Conservation (phyloP, 2,113 vertebrate species). For the Poeciliopsis prolifica region DNA sequence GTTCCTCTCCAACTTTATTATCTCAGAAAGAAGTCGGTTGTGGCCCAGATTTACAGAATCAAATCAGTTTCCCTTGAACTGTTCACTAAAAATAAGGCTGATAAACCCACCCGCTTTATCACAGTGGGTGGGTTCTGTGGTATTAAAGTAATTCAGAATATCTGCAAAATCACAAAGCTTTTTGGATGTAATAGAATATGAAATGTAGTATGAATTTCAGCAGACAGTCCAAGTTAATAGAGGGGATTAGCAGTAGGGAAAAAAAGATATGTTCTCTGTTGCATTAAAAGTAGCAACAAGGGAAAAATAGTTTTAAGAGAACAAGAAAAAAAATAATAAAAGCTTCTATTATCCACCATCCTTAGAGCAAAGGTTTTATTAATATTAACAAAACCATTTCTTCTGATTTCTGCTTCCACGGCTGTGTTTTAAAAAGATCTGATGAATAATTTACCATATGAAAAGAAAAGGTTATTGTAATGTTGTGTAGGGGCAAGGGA, state of each 20-base stretch:
- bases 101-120: too few relatives aligned
- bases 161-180: slow-evolving; percentile 11
- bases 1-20: slow-evolving; percentile 46
- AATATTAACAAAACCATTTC: slow-evolving; percentile 36
- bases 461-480: slow-evolving; percentile 43
- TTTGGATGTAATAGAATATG: neutral
- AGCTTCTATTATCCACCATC: slow-evolving; percentile 4
- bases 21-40: slow-evolving; percentile 48
- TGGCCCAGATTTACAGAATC: slow-evolving; percentile 25
- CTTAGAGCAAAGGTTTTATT: slow-evolving; percentile 37
- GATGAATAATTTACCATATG: slow-evolving; percentile 63
- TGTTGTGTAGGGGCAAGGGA: slow-evolving; percentile 33
- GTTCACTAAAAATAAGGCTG: neutral
- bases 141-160: slow-evolving; percentile 17
- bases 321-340: slow-evolving; percentile 18
- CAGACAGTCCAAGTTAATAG: slow-evolving; percentile 10
- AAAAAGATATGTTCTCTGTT: slow-evolving; percentile 3
- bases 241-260: neutral
- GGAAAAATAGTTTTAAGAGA: slow-evolving; percentile 9
- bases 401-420: slow-evolving; percentile 6
- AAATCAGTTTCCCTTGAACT: slow-evolving; percentile 41
- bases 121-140: neutral
- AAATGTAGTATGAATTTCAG: slow-evolving; percentile 38
- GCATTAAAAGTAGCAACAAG: slow-evolving; percentile 4
- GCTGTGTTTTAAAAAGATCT: slow-evolving; percentile 36